Evolutionary conservation across 2,888 invertebrate species (phyloP).

Genomic region (Zonitis immaculata): DNA sequence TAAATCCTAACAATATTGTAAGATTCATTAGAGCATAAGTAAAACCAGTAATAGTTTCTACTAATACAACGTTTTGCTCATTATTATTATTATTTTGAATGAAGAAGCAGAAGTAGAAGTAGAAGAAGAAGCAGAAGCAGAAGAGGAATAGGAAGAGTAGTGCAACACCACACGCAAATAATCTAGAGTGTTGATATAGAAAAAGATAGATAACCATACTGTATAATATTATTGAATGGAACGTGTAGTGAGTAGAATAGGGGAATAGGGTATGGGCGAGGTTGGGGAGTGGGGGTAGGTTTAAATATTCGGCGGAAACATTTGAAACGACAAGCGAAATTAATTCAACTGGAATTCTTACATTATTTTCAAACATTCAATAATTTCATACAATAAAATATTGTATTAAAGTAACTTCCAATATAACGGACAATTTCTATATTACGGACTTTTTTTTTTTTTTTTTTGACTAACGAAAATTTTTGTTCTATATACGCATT

Average conservation of each 20-base stretch:
- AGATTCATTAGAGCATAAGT: constrained; percentile 47
- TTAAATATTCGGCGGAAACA: constrained; percentile 47
- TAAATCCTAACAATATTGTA: constrained; percentile 45
- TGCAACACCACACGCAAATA: too few species aligned
- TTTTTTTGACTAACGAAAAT: not conserved
- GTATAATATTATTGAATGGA: too few species aligned
- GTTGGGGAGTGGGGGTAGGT: too few species aligned
- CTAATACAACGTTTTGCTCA: too few species aligned
- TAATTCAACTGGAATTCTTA: constrained; percentile 50
- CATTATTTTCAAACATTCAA: too few species aligned
- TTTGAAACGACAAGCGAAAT: constrained; percentile 46
- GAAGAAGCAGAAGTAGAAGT: too few species aligned
- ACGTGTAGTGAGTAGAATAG: constrained; percentile 30
- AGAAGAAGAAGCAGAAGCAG: constrained; percentile 11
- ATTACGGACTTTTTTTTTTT: too few species aligned
- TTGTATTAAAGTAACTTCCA: constrained; percentile 38
- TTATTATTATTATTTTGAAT: too few species aligned
- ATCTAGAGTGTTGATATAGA: too few species aligned
- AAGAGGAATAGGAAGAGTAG: not conserved
- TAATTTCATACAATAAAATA: too few species aligned
- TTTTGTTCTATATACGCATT: too few species aligned
- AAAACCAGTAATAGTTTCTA: constrained; percentile 45
- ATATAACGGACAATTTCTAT: constrained; percentile 13
- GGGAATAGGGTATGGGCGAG: too few species aligned
- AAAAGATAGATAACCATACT: not conserved